Conservation (phyloP, 2,888 invertebrate genomes). For the Pterobdella sp. region DNA sequence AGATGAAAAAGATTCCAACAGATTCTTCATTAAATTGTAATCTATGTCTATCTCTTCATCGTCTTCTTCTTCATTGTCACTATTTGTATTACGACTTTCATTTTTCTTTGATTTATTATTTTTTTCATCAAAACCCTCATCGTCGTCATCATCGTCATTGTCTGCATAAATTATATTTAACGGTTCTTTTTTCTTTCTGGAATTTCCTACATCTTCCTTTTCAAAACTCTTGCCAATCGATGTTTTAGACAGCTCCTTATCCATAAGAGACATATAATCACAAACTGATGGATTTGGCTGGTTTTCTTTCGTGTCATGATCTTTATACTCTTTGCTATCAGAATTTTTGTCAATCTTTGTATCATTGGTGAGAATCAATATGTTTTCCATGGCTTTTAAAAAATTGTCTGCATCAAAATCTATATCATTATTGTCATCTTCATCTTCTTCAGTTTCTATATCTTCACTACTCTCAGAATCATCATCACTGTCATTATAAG, state of each 20-base stretch:
- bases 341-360: neutral
- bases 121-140: neutral
- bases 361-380: neutral
- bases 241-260: neutral
- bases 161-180: neutral
- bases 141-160: neutral
- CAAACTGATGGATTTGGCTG: neutral
- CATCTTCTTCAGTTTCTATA: neutral
- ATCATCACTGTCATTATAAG: no score
- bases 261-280: neutral
- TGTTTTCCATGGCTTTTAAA: neutral
- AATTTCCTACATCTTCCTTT: neutral
- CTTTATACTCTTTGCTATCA: neutral
- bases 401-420: neutral
- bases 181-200: neutral
- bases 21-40: neutral
- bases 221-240: neutral
- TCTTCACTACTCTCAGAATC: no score
- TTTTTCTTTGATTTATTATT: neutral
- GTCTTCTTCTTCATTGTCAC: neutral
- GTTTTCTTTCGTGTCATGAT: neutral
- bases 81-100: neutral
- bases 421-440: neutral
- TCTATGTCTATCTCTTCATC: neutral
- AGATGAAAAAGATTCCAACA: neutral